Evolutionary conservation across 2,888 invertebrate species (phyloP), one percentile per base, ranked within the genome.

Genomic region (Agriopis marginaria): DNA sequence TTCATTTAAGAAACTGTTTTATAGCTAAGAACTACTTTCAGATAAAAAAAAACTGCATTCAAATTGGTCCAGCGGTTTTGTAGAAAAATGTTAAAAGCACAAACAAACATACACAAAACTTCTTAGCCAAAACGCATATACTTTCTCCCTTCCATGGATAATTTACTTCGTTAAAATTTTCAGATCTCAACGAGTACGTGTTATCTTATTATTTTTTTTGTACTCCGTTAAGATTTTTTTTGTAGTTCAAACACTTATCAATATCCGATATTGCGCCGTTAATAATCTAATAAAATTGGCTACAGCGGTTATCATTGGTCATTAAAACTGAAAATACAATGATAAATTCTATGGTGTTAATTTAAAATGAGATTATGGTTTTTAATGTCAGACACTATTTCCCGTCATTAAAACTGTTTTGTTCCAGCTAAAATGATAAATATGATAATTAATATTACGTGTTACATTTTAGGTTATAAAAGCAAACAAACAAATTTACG

Each of bases 351-450:
- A 68, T 69, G 69, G 66, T 56, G 71, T 77, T 77, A 72, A 78
- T 81, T 83, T 81, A 82, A 81, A 78, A 80, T 72, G 67, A 75
- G 89, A 90, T 90, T 88, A 65, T 56, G 32, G 49, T 88, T 74
- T 82, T 89, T 88, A 87, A 86, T 85, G 80, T 77, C 71, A 82
- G 82, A 86, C 82, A 86, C 83, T 74, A 85, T 89, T 91, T 90
- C 89, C 90, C 86, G 88, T 91, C 84, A 91, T 92, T 92, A 92
- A 90, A 89, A 86, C 72, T 85, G 86, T 88, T 88, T 86, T 42
- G 83, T 84, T 82, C 67, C 64, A 64, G 17, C 49, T 64, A 51
- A 54, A 81, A 86, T 89, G 90, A 90, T 91, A 91, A 89, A 50
- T 61, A 42, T 50, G 61, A 61, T 61, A 50, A 61, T 39, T 61